phyloP scores from a whole-genome alignment of 1,140 invertebrate genomes.

The Bombus ignitus region DNA sequence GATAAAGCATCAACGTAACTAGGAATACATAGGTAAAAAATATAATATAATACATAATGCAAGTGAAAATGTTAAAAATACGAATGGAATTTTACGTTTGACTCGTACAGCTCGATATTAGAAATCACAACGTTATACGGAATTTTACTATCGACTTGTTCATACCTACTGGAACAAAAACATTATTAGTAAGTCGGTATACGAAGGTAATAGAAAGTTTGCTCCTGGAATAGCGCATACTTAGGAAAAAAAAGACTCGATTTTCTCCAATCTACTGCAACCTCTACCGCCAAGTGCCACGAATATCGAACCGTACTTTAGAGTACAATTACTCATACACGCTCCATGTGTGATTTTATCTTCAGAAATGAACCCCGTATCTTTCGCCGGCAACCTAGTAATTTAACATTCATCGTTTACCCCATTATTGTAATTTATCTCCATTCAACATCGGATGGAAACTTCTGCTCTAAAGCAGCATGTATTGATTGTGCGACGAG shows the following conservation, averaged over 20 bases:
- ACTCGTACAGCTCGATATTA: neutral
- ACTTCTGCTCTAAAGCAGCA: neutral
- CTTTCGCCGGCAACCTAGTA: neutral
- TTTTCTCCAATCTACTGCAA: neutral
- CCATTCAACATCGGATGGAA: neutral
- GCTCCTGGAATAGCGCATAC: neutral
- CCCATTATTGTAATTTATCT: neutral
- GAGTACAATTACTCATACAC: neutral
- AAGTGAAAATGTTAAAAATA: too few species aligned
- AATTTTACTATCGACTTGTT: neutral
- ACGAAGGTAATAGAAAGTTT: constrained; percentile 13
- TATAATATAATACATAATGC: too few species aligned
- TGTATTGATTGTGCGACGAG: neutral
- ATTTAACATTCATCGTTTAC: neutral
- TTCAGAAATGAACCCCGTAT: neutral
- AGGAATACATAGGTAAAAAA: too few species aligned
- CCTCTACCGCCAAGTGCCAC: neutral
- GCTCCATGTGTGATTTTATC: neutral
- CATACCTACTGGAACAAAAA: neutral
- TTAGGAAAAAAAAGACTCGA: neutral
- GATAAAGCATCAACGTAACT: too few species aligned
- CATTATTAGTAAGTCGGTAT: constrained; percentile 11
- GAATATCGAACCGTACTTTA: neutral
- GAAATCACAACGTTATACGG: neutral
- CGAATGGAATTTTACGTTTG: neutral